Evolutionary conservation across 2,888 invertebrate genomes (phyloP).

Genomic region (Lottia scabra): DNA sequence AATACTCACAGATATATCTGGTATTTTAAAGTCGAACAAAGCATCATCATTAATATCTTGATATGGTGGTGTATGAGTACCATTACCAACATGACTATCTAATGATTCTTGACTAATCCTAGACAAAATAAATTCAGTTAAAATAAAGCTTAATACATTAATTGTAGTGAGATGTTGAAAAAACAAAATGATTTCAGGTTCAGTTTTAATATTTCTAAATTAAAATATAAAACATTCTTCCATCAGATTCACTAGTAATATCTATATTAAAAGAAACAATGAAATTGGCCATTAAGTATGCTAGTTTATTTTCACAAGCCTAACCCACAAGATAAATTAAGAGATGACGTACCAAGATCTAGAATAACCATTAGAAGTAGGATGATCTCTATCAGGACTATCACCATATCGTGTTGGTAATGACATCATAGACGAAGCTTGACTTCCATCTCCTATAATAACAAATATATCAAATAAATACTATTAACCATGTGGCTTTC

Average conservation of each 20-base stretch:
- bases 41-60: slow-evolving; percentile 60
- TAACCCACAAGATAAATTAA: too few relatives aligned
- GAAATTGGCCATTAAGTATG: not conserved
- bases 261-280: too few relatives aligned
- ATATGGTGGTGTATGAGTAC: slow-evolving; percentile 38
- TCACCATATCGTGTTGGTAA: slow-evolving; percentile 40
- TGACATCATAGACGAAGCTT: slow-evolving; percentile 43
- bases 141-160: too few relatives aligned
- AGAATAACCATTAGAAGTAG: slow-evolving; percentile 44
- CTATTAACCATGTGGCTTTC: slow-evolving; percentile 39
- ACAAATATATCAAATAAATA: too few relatives aligned
- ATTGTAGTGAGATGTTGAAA: too few relatives aligned
- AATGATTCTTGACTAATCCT: slow-evolving; percentile 61
- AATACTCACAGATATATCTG: slow-evolving; percentile 60
- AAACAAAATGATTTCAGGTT: too few relatives aligned
- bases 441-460: slow-evolving; percentile 21
- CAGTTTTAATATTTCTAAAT: too few relatives aligned
- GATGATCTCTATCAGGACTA: slow-evolving; percentile 47
- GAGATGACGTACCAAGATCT: slow-evolving; percentile 43
- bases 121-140: too few relatives aligned
- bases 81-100: slow-evolving; percentile 38
- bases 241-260: too few relatives aligned
- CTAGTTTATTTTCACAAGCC: too few relatives aligned
- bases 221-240: too few relatives aligned
- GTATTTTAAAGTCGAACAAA: slow-evolving; percentile 64